These are phyloP conservation scores for Patagioenas fasciata DNA, from an alignment of 2,113 vertebrate species.

Conservation along the genomic window DNA sequence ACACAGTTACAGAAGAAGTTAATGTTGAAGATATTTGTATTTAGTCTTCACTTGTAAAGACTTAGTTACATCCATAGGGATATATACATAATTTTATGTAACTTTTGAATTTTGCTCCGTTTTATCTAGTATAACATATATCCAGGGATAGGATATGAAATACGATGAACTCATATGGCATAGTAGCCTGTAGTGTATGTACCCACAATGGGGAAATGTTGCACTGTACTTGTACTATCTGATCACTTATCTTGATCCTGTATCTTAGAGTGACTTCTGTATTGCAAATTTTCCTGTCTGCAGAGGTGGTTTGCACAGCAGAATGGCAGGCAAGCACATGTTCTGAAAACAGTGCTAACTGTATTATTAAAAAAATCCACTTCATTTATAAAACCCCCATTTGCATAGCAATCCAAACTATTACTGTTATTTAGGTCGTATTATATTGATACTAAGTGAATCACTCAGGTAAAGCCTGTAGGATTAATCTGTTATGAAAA, in stretches of 20 bases:
- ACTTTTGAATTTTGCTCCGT: neutral
- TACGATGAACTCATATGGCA: neutral
- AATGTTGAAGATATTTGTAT: neutral
- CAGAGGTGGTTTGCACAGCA: neutral
- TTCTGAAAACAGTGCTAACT: neutral
- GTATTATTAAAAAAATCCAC: neutral
- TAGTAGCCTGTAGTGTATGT: neutral
- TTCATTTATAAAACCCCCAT: neutral
- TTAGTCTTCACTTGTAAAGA: neutral
- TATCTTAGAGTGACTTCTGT: neutral
- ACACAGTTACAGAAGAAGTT: neutral
- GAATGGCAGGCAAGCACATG: neutral
- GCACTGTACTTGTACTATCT: neutral
- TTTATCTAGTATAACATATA: neutral
- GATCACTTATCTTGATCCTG: neutral
- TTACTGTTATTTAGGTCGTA: neutral
- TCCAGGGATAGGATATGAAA: neutral
- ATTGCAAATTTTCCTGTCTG: neutral
- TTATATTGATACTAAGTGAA: neutral
- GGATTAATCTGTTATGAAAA: neutral
- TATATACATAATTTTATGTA: neutral
- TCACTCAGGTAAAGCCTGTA: neutral
- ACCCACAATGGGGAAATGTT: neutral
- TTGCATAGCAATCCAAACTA: neutral
- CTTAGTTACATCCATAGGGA: neutral